A percentile compares a stretch with the other conserved stretches of the same genome.
Evolutionary conservation across 2,113 vertebrate genomes (phyloP).

Genomic region (Aphelocoma coerulescens): DNA sequence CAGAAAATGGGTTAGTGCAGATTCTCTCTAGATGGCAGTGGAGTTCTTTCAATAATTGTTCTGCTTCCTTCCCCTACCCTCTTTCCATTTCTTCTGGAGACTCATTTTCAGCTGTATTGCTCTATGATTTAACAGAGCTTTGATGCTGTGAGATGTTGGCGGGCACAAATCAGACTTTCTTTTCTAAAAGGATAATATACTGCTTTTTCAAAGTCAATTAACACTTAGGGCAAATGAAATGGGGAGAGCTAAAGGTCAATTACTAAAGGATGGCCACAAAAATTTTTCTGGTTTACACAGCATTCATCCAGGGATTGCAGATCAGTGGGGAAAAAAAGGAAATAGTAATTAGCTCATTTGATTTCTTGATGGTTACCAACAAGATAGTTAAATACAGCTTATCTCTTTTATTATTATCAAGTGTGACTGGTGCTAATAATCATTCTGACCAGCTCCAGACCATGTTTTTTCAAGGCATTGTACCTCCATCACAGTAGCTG

Average conservation of each 20-base stretch:
- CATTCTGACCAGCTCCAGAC: background rate
- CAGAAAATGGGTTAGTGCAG: background rate
- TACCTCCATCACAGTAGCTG: background rate
- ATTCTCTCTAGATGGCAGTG: conserved; percentile 74
- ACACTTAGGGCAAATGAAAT: conserved; percentile 78
- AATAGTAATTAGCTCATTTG: conserved; percentile 75
- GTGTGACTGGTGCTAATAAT: background rate
- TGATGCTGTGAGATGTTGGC: conserved; percentile 74
- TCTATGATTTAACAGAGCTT: conserved; percentile 71
- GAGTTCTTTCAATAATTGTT: conserved; percentile 35
- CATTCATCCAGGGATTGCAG: conserved; percentile 65
- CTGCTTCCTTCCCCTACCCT: conserved; percentile 19
- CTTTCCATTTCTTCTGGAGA: conserved; percentile 33
- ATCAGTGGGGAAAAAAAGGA: conserved; percentile 63
- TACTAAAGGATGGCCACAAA: conserved; percentile 69
- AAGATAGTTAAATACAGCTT: conserved; percentile 63
- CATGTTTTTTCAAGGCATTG: background rate
- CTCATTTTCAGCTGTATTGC: conserved; percentile 61
- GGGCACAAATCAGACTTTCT: conserved; percentile 65
- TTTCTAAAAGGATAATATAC: conserved; percentile 76
- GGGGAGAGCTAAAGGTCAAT: conserved; percentile 76
- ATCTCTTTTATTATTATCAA: conserved; percentile 53
- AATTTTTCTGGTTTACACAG: conserved; percentile 66
- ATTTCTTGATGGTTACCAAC: conserved; percentile 65
- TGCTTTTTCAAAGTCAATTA: conserved; percentile 85